Base-by-base conservation (phyloP, 2,888 invertebrate genomes). In the Lasioglossum pauxillum region DNA sequence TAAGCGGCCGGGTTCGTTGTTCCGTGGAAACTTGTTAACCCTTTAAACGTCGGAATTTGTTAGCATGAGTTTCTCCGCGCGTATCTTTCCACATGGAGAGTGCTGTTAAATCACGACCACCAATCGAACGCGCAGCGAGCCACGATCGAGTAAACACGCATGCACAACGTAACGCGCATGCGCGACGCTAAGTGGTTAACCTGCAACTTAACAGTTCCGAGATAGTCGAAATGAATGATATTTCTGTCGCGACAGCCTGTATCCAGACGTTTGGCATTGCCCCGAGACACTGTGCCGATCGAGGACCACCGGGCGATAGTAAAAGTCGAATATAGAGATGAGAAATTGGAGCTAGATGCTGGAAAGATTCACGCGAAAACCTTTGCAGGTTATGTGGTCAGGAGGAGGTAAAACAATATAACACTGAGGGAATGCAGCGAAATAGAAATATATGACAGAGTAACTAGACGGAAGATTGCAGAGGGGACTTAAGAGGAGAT, bases 101-200 rank as follows among this genome's bases (percentile, higher is more conserved):
- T 16, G 27, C 35, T 35, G 60, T 71, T 60, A 64, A 83, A 84
- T 84, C 71, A 84, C 46, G 57, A 57, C 49, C n/a, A 35, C 41
- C 38, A 57, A 74, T 77, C 73, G 77, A 53, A 73, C 38, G 74
- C 73, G 74, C 23, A 31, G 16, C 44, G 49, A 44, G 35, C n/a
- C 82, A 49, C 27, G 57, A 84, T 83, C 83, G 60, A 35, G 77
- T 84, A 84, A 84, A 84, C 77, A 84, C 41, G 78, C 83, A 41
- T 31, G 44, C 53, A 44, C 38, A 16, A 2, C 19, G 8, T 14
- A 5, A 19, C 69, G 64, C 78, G 84, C 84, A 74, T 83, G 79
- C 86, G 78, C 75, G 71, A 49, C 67, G 82, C 44, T 76, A 80
- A 78, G 75, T 75, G 79, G 79, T 76, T 78, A 83, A 85, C 75